Base-by-base conservation (phyloP, 2,888 invertebrate species). In the Phyto melanocephala region DNA sequence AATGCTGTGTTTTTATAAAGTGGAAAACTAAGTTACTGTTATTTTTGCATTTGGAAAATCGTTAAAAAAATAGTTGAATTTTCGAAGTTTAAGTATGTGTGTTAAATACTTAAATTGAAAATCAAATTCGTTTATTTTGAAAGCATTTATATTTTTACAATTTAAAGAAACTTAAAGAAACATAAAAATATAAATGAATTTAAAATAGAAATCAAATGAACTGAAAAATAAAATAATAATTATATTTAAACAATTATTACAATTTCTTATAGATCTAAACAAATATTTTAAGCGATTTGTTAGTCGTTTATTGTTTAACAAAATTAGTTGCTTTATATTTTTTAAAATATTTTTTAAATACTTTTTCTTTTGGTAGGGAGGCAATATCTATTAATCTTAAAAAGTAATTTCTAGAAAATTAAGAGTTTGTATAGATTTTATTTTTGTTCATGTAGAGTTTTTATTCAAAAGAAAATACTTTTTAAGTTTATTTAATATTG, bases 171-270 rank as follows among this genome's bases (percentile, higher is more conserved):
- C 4, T 37, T n/a, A 63, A 71, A 54, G n/a, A 15, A 74, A 74
- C 24, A 70, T 71, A 80, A 83, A 84, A 84, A 85, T 80, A 80
- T 81, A 81, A 83, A 83, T 79, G 58, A 58, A 60, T 40, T 71
- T 68, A 80, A 72, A 70, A 35, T n/a, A n/a, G n/a, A n/a, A n/a
- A n/a, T n/a, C n/a, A 33, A 47, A 11, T 20, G 37, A 13, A 45
- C 75, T 3, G 56, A 58, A 76, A 85, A 82, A 84, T 82, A 22
- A 68, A 83, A 47, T 83, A 86, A 85, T 78, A 85, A 85, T 85
- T 86, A 84, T 80, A 78, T 60, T 62, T 37, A 75, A 80, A 85
- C 74, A 86, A 86, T 84, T 82, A 85, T 83, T 84, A 84, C 52
- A 86, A 85, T 84, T 84, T 83, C 68, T 54, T 78, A 75, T 15